Base-by-base conservation (phyloP, 2,797 vertebrate genomes). In the Xerus rutilus region DNA sequence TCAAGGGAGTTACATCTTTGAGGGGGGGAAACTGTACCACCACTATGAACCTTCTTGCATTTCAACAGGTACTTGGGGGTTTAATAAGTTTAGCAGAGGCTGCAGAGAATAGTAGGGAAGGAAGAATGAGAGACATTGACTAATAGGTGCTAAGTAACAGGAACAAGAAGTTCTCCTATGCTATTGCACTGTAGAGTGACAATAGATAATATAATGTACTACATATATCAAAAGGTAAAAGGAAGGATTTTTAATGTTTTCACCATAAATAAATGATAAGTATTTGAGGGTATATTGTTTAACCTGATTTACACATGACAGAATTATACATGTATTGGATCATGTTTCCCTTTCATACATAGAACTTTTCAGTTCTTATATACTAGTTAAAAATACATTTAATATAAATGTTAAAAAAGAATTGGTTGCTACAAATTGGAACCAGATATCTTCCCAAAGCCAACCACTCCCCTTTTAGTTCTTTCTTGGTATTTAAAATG, bases 401-500 rank as follows among this genome's bases (percentile, higher is more conserved):
- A 30, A 84, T 70, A 69, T 45, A 89, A 45, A 64, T n/a, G 45
- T 54, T n/a, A 57, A 23, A 76, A 62, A 82, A 47, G 0, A 30
- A 85, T 62, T 62, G 14, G 14, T 54, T 69, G 12, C 45, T 83
- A 25, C 74, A 82, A 81, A 84, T 1, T 20, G 5, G 14, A 12
- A 39, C 59, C 2, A 77, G 12, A 7, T 77, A 77, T 52, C 35
- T 74, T 74, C 15, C 52, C 10, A 73, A 23, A 15, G 21, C 20
- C 78, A 70, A 69, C 1, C 8, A 84, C 0, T 4, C 47, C 2
- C 6, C 84, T 69, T 92, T 49, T n/a, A 87, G 10, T 4, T 89
- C 3, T 93, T 96, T 85, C 57, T 28, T 81, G 0, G 3, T 90
- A 23, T 76, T 94, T 83, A 74, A 94, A 91, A 13, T 81, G 9